Evolutionary conservation across 2,797 vertebrate species (phyloP).

Genomic region (Spinibarbus caldwelli): DNA sequence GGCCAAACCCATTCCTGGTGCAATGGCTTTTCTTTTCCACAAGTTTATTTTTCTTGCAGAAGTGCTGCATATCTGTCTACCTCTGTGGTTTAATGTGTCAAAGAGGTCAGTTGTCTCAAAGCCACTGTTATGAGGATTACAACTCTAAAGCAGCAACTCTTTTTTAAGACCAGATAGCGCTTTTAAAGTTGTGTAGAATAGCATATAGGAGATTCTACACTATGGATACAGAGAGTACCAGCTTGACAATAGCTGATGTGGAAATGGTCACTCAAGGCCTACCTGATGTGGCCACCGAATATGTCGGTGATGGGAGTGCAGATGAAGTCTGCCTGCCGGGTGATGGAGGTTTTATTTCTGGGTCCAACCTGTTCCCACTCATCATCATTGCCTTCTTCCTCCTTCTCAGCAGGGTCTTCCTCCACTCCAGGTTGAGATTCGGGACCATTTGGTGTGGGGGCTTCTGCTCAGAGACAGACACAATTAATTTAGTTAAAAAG

Average conservation of each 20-base stretch:
- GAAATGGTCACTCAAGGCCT: conserved; percentile 16
- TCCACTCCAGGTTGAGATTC: conserved; percentile 77
- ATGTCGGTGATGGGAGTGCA: conserved; percentile 97
- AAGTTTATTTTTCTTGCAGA: conserved; percentile 40
- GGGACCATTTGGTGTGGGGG: conserved; percentile 87
- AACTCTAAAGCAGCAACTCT: neutral
- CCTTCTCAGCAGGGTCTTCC: conserved; percentile 82
- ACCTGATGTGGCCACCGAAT: conserved; percentile 98
- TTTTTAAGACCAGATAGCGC: no score
- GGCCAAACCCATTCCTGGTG: conserved; percentile 33
- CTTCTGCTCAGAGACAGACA: conserved; percentile 72
- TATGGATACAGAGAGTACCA: neutral
- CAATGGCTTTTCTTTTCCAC: conserved; percentile 41
- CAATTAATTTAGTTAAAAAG: neutral
- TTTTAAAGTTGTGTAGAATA: neutral
- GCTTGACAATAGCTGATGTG: neutral
- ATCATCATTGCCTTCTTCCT: conserved; percentile 91
- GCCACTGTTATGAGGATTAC: neutral
- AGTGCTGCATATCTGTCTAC: conserved; percentile 4
- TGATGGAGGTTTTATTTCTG: conserved; percentile 93
- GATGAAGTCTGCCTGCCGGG: conserved; percentile 94
- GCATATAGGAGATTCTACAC: neutral
- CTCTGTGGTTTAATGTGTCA: conserved; percentile 14
- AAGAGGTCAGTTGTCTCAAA: conserved; percentile 24
- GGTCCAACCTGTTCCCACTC: conserved; percentile 99